Evolutionary conservation across 2,888 invertebrate genomes (phyloP), one percentile per base, ranked within the genome.

Genomic region (Panopea generosa): DNA sequence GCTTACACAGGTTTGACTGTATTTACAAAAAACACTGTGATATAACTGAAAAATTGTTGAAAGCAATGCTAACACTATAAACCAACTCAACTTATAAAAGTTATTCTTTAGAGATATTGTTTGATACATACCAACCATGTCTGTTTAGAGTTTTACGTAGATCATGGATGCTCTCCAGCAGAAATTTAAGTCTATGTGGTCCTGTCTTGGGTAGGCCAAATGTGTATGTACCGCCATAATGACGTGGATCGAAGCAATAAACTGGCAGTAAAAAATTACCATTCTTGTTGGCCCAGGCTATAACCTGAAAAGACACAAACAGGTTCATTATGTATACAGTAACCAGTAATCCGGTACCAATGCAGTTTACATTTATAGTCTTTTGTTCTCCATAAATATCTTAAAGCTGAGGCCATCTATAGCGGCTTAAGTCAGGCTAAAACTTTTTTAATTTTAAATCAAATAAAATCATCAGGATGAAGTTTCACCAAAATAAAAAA

Each of bases 241-340:
- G 87, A 2, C 87, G 66, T 18, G 90, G 88, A 66, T 90, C 90
- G 80, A 90, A 90, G 67, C 90, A 90, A 62, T 90, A 90, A 0
- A 90, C 52, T n/a, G 89, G 90, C 47, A 90, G 50, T 4, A 90
- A 69, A 40, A 69, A 71, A 43, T 83, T 84, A 7, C 85, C 83
- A 76, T 87, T 85, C 49, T 84, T 83, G 65, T 85, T 83, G n/a
- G 88, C 89, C 85, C 87, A 85, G 7, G 78, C 76, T 14, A 88
- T 73, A 11, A 84, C 84, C 87, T 87, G 77, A 14, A 72, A 77
- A 2, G 4, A 20, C 18, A 69, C 22, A 16, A 50, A 40, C 11
- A 59, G 9, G n/a, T n/a, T n/a, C n/a, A 33, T 45, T 22, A 18
- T 62, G 6, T 29, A 7, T n/a, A 18, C 7, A 45, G 6, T 45